Conservation (phyloP, 2,888 invertebrate genomes). For the Mesorhabditis belari region DNA sequence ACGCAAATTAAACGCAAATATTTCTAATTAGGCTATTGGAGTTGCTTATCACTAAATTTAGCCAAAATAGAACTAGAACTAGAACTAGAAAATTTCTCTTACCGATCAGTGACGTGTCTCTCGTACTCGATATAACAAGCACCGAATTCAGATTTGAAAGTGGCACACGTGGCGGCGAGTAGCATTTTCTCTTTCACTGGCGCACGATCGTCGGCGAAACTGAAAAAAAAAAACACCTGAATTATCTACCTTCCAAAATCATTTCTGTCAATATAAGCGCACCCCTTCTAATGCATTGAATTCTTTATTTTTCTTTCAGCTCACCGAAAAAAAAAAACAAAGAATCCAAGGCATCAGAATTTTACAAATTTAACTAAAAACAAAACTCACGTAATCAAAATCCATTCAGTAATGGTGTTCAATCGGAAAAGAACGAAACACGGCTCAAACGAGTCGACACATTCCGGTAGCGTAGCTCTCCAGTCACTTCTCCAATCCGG, state of each 20-base stretch:
- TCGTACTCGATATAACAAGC: slow-evolving; percentile 87
- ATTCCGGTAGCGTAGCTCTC: slow-evolving; percentile 42
- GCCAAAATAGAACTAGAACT: background rate
- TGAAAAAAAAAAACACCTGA: no score
- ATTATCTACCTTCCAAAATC: no score
- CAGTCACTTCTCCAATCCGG: slow-evolving; percentile 50
- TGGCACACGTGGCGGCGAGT: slow-evolving; percentile 93
- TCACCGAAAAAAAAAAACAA: background rate
- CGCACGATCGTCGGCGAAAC: slow-evolving; percentile 88
- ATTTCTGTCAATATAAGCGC: no score
- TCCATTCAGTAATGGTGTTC: slow-evolving; percentile 75
- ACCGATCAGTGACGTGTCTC: slow-evolving; percentile 71
- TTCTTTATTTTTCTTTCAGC: no score
- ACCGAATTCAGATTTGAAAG: slow-evolving; percentile 90
- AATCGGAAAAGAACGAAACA: slow-evolving; percentile 79
- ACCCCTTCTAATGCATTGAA: no score
- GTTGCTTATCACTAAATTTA: no score
- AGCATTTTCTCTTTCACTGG: slow-evolving; percentile 91
- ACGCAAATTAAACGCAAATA: no score
- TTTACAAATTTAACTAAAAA: background rate
- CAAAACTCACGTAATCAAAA: slow-evolving; percentile 56
- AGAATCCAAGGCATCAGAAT: background rate
- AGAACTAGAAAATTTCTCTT: slow-evolving; percentile 12
- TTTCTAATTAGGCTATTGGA: no score
- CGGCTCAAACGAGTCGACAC: slow-evolving; percentile 63